Percentiles rank a stretch among this genome's conserved stretches.
Conservation (phyloP, 1,140 invertebrate genomes). For the Uloborus diversus region DNA sequence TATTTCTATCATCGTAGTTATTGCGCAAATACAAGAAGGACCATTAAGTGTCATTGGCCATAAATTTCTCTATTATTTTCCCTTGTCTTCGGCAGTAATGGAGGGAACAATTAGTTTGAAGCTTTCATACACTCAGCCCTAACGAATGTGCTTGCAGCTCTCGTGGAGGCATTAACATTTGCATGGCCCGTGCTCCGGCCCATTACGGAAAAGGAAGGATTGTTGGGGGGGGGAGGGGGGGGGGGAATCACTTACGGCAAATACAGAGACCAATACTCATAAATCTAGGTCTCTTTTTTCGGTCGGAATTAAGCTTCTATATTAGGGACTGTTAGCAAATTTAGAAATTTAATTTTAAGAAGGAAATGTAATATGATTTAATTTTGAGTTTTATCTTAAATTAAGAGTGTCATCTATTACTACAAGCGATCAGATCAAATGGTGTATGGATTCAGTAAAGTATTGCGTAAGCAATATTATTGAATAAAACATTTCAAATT, state of each 20-base stretch:
- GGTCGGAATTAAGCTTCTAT: background rate
- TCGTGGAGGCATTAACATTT: background rate
- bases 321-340: background rate
- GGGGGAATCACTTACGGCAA: background rate
- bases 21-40: slow-evolving; percentile 2
- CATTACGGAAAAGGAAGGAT: background rate
- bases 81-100: background rate
- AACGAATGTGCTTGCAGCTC: background rate
- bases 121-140: background rate
- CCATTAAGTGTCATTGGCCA: slow-evolving; percentile 6
- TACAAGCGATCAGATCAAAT: too few species aligned
- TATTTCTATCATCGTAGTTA: background rate
- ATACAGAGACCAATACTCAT: background rate
- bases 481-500: too few species aligned
- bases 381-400: too few species aligned
- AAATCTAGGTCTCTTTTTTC: background rate
- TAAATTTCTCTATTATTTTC: slow-evolving; percentile 5
- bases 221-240: background rate
- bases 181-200: background rate
- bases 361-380: too few species aligned
- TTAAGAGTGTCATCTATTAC: too few species aligned
- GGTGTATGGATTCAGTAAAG: too few species aligned
- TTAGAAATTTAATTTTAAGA: background rate
- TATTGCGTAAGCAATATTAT: too few species aligned
- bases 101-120: background rate